A percentile compares a stretch with the other conserved stretches of the same genome.
phyloP scores from a whole-genome alignment of 2,888 invertebrate species.

The Oscheius myriophilus region DNA sequence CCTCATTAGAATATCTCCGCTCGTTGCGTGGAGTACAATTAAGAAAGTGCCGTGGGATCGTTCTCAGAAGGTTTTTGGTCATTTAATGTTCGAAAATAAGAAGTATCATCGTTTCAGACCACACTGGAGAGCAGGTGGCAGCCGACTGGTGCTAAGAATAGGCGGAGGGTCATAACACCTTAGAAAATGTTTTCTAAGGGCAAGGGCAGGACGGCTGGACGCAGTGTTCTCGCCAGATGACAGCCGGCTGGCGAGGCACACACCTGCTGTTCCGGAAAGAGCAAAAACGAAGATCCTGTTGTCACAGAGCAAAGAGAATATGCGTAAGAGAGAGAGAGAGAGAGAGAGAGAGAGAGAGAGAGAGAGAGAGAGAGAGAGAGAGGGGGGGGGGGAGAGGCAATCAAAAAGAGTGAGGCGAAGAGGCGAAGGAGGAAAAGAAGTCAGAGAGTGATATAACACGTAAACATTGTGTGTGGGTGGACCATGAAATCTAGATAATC shows the following conservation, averaged over 20 bases:
- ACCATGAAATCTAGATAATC: background rate
- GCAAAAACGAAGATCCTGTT: background rate
- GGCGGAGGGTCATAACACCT: background rate
- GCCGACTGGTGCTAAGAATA: background rate
- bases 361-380: constrained; percentile 33
- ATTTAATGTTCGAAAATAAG: background rate
- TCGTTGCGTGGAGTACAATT: too few species aligned
- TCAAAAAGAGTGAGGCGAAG: background rate
- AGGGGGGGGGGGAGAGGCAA: constrained; percentile 35
- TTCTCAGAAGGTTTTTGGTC: background rate
- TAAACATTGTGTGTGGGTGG: too few species aligned
- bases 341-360: constrained; percentile 20
- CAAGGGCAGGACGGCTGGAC: background rate
- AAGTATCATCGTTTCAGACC: background rate
- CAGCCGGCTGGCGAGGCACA: constrained; percentile 1
- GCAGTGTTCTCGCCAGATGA: constrained; percentile 6
- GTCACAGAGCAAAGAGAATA: too few species aligned
- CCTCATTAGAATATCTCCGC: background rate
- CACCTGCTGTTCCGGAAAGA: constrained; percentile 28
- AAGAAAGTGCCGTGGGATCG: too few species aligned
- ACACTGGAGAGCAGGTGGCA: constrained; percentile 2
- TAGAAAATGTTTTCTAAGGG: background rate
- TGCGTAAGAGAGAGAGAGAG: constrained; percentile 23
- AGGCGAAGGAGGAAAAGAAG: too few species aligned
- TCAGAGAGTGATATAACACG: too few species aligned